Evolutionary conservation across 2,113 vertebrate genomes (phyloP), one percentile per base, ranked within the genome.

Genomic region (Cephalopholis sonnerati): DNA sequence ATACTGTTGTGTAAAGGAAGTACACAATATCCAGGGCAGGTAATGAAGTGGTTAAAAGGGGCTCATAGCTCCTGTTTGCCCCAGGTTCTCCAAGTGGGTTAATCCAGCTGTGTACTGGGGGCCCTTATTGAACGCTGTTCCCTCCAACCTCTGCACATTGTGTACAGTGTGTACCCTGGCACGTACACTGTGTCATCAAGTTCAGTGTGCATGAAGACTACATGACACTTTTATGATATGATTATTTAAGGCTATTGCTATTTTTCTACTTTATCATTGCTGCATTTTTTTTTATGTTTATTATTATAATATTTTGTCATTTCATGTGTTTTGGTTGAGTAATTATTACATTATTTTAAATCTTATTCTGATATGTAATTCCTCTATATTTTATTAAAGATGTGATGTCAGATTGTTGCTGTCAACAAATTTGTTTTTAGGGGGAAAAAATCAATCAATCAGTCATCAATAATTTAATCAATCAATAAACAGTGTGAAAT

Each of bases 141-240:
- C 17, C 8, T 41, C 62, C 51, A 57, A 9, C 7, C 3, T 29
- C 36, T 77, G 51, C 62, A 57, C 18, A 54, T 25, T n/a, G 2
- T 57, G 72, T 64, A 76, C 65, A 63, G 36, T 17, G 6, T 70
- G 66, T 57, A 55, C 65, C 48, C 1, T 29, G 36, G 29, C 41
- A 18, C 41, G 41, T 6, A 16, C 12, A 27, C 6, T 9, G 0
- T 44, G 59, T 25, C 11, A 41, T 58, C 39, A 29, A 7, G 24
- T 59, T 77, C 41, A 50, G 25, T 77, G 36, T 9, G 20, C 15
- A 18, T 70, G 20, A 12, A 18, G n/a, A 17, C 17, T 20, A 48
- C 17, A 18, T 50, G 6, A 17, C 16, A 18, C 17, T 8, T 9
- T 10, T 36, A 36, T 8, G 6, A 36, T 36, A 36, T 36, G 32